phyloP scores from a whole-genome alignment of 2,113 vertebrate species.

The Manacus vitellinus region DNA sequence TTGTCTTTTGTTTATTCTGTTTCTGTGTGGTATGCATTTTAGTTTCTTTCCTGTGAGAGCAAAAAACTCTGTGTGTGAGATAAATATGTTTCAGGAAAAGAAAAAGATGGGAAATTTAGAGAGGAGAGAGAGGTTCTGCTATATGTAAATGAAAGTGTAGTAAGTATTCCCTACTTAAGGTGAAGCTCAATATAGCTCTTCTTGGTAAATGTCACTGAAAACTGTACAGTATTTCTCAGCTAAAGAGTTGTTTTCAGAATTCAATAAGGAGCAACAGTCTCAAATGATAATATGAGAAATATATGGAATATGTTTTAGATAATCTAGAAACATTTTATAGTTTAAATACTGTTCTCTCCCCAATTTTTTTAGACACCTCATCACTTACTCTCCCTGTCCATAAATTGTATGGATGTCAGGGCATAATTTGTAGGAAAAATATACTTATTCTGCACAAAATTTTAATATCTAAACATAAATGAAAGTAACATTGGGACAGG shows the following conservation, averaged over 20 bases:
- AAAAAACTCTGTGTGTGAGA: background rate
- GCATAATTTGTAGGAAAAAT: background rate
- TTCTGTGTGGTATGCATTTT: conserved; percentile 73
- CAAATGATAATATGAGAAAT: background rate
- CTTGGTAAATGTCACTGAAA: background rate
- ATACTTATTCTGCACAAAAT: background rate
- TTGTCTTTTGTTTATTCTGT: conserved; percentile 77
- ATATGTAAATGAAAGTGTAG: background rate
- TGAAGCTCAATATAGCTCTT: background rate
- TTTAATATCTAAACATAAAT: background rate
- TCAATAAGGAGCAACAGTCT: background rate
- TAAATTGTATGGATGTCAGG: background rate
- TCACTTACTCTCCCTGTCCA: background rate
- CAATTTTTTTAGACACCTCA: background rate
- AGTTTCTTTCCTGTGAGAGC: conserved; percentile 67
- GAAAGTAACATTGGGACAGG: background rate
- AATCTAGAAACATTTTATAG: background rate
- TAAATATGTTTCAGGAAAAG: background rate
- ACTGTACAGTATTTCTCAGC: background rate
- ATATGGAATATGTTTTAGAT: background rate
- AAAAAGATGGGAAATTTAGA: background rate
- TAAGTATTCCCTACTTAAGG: background rate
- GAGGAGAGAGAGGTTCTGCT: background rate
- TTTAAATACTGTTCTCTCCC: background rate
- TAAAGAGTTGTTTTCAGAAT: background rate